Percentiles rank a stretch among this genome's conserved stretches.
Evolutionary conservation across 2,888 invertebrate genomes (phyloP).

Genomic region (Diarsia mendica): DNA sequence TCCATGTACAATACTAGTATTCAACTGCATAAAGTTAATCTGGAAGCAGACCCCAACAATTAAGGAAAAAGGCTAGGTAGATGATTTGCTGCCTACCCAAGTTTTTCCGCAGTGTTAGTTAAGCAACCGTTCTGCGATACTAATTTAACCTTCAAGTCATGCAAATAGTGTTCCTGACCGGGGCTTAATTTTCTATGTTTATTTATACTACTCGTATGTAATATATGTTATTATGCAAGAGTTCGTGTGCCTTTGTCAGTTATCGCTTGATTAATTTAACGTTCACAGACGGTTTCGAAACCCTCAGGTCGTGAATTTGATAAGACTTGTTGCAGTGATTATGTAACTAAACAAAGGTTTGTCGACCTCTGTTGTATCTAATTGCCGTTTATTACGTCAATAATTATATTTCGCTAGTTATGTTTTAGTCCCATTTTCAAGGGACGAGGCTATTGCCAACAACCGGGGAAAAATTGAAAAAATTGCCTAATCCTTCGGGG

Average conservation of each 20-base stretch:
- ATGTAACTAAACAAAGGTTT: slow-evolving; percentile 35
- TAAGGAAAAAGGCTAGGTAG: background rate
- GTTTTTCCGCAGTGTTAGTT: background rate
- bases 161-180: slow-evolving; percentile 29
- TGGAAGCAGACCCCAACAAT: background rate
- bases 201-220: slow-evolving; percentile 27
- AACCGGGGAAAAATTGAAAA: too few species aligned
- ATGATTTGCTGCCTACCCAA: background rate
- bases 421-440: too few species aligned
- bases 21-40: background rate
- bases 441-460: too few species aligned
- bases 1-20: background rate
- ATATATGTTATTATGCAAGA: slow-evolving; percentile 3
- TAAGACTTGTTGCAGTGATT: slow-evolving; percentile 37
- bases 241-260: slow-evolving; percentile 29
- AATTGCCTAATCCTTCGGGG: too few species aligned
- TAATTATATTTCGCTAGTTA: too few species aligned
- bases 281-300: background rate
- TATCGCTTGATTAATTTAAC: slow-evolving; percentile 48
- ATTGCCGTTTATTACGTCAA: background rate
- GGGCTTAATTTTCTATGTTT: slow-evolving; percentile 30
- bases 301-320: slow-evolving; percentile 32
- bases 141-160: slow-evolving; percentile 21
- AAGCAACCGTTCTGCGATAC: background rate
- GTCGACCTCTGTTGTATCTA: background rate